Base-by-base conservation (phyloP, 2,113 vertebrate species). In the Alosa alosa region DNA sequence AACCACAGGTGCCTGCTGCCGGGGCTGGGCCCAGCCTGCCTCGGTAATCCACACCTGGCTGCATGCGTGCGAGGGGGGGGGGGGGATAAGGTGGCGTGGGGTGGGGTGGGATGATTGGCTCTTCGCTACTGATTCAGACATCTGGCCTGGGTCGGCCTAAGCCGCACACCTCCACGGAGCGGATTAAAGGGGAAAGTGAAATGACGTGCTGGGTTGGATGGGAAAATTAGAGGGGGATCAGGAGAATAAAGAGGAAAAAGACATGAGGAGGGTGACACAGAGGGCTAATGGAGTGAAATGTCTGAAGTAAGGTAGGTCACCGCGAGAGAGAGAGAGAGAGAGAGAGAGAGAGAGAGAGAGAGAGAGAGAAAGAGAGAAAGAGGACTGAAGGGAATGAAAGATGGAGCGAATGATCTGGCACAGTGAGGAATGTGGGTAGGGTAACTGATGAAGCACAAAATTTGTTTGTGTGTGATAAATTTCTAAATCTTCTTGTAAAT, bases 201-300 rank as follows among this genome's bases (percentile, higher is more conserved):
- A 68, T 68, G n/a, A 22, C 60, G 10, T 68, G 60, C 60, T 68
- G 60, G 20, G 60, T 4, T 8, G 6, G 60, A 68, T 25, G 60
- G n/a, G 60, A 25, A 68, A 68, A 68, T 25, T 68, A 68, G 60
- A 68, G 60, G 60, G 60, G 60, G 60, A 68, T 68, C 60, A 68
- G n/a, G 60, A 68, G 25, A 68, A 68, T n/a, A 25, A 60, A 60
- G 6, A 68, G 60, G 11, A n/a, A 25, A 68, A 68, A 68, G 60
- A 68, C 25, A 25, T 9, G 25, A 68, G 60, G 31, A 36, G 50
- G n/a, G 49, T 49, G 15, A 55, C 52, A 55, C 15, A 17, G 52
- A 55, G 15, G 17, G 52, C 17, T 15, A 17, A 55, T 15, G 52
- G 52, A 55, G 52, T 55, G 52, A 55, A 55, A 55, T 55, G 52